Conservation (phyloP, 2,888 invertebrate genomes). For the Sussaba pulchella region DNA sequence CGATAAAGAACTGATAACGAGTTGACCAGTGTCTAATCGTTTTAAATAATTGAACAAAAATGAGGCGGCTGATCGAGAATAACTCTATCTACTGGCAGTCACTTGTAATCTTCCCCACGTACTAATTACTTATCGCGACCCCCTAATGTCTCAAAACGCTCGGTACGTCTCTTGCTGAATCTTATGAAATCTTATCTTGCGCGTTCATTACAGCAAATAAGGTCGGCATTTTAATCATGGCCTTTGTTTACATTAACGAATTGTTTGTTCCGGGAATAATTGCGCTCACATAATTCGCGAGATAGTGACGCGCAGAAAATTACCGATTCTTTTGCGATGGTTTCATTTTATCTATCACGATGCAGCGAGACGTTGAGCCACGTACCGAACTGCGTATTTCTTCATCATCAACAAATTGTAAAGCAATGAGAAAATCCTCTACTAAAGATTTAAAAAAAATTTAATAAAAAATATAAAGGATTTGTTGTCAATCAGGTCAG, state of each 20-base stretch:
- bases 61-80: neutral
- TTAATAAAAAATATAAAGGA: slow-evolving; percentile 1
- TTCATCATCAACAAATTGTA: no score
- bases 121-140: no score
- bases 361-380: neutral
- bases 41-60: neutral
- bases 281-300: neutral
- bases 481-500: slow-evolving; percentile 10
- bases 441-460: neutral
- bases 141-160: neutral
- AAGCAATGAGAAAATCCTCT: neutral
- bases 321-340: neutral
- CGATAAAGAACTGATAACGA: no score
- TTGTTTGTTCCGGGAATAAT: neutral
- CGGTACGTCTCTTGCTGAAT: neutral
- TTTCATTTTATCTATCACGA: neutral
- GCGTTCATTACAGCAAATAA: neutral
- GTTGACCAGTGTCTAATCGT: no score
- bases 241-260: neutral
- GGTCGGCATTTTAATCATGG: neutral
- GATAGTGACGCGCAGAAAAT: neutral
- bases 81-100: no score
- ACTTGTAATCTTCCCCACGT: no score
- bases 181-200: slow-evolving; percentile 31
- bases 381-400: no score